Base-by-base conservation (phyloP, 2,888 invertebrate species). In the Branchellion lobata region DNA sequence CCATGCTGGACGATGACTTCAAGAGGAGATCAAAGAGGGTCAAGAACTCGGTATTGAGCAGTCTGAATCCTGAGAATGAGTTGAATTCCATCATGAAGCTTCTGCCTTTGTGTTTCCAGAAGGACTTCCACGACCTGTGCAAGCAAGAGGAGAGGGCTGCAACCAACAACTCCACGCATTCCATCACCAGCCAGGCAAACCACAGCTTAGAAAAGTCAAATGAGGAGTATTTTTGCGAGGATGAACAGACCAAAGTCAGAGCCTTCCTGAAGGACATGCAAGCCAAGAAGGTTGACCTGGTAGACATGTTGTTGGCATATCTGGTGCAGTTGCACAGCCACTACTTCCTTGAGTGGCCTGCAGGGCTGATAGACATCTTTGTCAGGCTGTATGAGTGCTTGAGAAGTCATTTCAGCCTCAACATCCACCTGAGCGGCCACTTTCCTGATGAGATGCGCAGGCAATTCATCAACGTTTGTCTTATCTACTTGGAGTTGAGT, bases 371-470 rank as follows among this genome's bases (percentile, higher is more conserved):
- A 18, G 24, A n/a, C 61, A 57, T 57, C 61, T 57, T 24, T n/a
- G 24, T 57, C n/a, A n/a, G n/a, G 11, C 21, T 57, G 61, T 57
- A 57, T n/a, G 3, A 57, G 11, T 57, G 61, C n/a, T n/a, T 57
- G 14, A 57, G 61, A n/a, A 18, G 11, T 8, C 61, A 57, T n/a
- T n/a, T 57, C 24, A 24, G 24, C 61, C 24, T 57, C n/a, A 57
- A 57, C 61, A 57, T 57, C 61, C 61, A 57, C 61, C 24, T 57
- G 61, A 57, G 24, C 21, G 61, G 61, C n/a, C 11, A 57, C 61
- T 57, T 57, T n/a, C 5, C 21, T n/a, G 14, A 57, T 8, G 14
- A 57, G 61, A 57, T 57, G 61, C 3, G 61, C 5, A 18, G 3
- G 14, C 61, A 57, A 3, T 57, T 57, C 61, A 57, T 57, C 24